Evolutionary conservation across 2,797 vertebrate species (phyloP), one percentile per base, ranked within the genome.

Genomic region (Sandelia bainsii): DNA sequence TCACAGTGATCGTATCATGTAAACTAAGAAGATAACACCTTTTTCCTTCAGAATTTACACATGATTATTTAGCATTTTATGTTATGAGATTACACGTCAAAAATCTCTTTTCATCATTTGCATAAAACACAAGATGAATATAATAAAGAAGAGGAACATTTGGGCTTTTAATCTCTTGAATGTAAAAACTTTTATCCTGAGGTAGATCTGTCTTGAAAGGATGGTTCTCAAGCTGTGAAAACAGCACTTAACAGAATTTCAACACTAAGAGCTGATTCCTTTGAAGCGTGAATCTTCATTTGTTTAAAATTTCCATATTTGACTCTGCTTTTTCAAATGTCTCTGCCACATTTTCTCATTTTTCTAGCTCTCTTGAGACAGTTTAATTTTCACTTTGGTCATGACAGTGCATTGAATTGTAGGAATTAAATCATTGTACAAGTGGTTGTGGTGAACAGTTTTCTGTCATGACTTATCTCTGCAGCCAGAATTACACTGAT

Each of bases 141-240:
- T 7, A 58, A 60, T 12, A 29, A 17, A 58, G 32, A 29, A 40
- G 22, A 23, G 16, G 16, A 9, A 8, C 1, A 16, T 20, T 27
- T 40, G 17, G 45, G 12, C 57, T 60, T 8, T 42, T 50, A 58
- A 79, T 54, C 59, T 51, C n/a, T 44, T 16, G 42, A 79, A 65
- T 56, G 19, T 44, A 17, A 32, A 40, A 58, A 48, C 37, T 16
- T 44, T 53, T 48, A 50, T 52, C 34, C 12, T 40, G 14, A 17
- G 1, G 34, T 22, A 45, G 16, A 11, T 52, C 50, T 14, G 19
- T 39, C 25, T 34, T 45, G 20, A 10, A 40, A 20, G 32, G n/a
- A 17, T 1, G 32, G 16, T 5, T 49, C 53, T 57, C 20, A 0
- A 17, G 12, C 19, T 22, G 52, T 12, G 9, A 44, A 42, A 49